These are phyloP conservation scores for Atractosteus spatula DNA, from an alignment of 2,113 vertebrate species.

Conservation along the genomic window DNA sequence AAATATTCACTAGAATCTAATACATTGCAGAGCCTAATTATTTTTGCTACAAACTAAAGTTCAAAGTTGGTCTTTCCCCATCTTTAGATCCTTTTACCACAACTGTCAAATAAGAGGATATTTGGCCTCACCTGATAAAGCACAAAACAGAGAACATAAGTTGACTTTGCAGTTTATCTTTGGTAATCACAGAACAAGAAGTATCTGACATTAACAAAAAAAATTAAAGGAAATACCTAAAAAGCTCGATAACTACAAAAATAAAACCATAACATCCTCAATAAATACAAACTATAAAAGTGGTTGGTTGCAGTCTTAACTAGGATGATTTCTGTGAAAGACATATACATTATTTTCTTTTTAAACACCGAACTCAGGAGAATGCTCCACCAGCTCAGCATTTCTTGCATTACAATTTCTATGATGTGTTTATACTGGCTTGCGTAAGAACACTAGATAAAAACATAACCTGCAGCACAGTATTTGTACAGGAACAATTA, in stretches of 20 bases:
- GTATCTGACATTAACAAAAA: slow-evolving; percentile 63
- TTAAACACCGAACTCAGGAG: slow-evolving; percentile 42
- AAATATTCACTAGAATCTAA: slow-evolving; percentile 46
- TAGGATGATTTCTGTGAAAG: slow-evolving; percentile 47
- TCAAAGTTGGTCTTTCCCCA: slow-evolving; percentile 57
- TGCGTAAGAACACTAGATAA: slow-evolving; percentile 40
- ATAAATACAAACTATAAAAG: slow-evolving; percentile 78
- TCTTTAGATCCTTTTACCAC: slow-evolving; percentile 70
- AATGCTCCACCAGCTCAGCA: slow-evolving; percentile 34
- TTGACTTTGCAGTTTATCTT: slow-evolving; percentile 92
- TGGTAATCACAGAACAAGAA: slow-evolving; percentile 89
- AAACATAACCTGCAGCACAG: slow-evolving; percentile 35
- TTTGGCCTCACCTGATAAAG: slow-evolving; percentile 97
- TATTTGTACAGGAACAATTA: slow-evolving; percentile 37
- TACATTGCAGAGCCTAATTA: slow-evolving; percentile 30
- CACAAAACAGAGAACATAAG: slow-evolving; percentile 91
- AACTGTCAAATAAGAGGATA: slow-evolving; percentile 84
- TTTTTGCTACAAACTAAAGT: slow-evolving; percentile 44
- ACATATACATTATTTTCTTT: slow-evolving; percentile 44
- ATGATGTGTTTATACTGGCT: slow-evolving; percentile 43
- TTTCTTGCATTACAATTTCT: slow-evolving; percentile 8
- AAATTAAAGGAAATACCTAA: slow-evolving; percentile 71
- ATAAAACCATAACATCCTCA: slow-evolving; percentile 67
- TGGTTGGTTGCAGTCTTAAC: slow-evolving; percentile 67
- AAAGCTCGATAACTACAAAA: slow-evolving; percentile 65